Evolutionary conservation across 2,113 vertebrate species (phyloP).

Genomic region (Mustela nigripes): DNA sequence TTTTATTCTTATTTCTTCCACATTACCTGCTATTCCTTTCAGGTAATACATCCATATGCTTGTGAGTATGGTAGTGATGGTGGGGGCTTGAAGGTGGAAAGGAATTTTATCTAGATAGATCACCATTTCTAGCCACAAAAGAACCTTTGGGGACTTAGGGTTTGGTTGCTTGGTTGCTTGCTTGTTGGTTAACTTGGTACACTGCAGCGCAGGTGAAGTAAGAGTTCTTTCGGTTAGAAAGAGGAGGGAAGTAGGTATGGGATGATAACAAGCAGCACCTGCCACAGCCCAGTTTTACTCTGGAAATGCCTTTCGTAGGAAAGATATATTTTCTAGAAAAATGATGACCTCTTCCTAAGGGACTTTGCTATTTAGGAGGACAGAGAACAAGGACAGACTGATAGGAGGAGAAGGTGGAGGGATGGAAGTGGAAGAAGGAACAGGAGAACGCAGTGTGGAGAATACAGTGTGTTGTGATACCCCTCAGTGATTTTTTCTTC

Average conservation of each 20-base stretch:
- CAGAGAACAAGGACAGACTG: not conserved
- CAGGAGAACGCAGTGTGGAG: not conserved
- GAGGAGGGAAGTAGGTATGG: not conserved
- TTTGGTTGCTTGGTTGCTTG: not conserved
- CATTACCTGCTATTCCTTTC: not conserved
- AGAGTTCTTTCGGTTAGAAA: not conserved
- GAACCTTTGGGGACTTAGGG: not conserved
- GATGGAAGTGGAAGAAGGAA: not conserved
- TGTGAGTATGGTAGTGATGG: not conserved
- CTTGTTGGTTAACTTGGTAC: not conserved
- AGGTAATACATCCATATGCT: not conserved
- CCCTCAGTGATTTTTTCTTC: not conserved
- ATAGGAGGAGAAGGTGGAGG: not conserved
- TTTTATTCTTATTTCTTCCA: not conserved
- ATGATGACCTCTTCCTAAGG: not conserved
- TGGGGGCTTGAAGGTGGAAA: not conserved
- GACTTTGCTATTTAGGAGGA: not conserved
- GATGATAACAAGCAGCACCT: not conserved
- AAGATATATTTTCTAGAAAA: not conserved
- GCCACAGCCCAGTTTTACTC: not conserved
- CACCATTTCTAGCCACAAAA: not conserved
- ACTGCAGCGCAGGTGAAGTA: not conserved
- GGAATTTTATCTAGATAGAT: not conserved
- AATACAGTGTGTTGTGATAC: not conserved
- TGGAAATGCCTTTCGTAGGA: not conserved